phyloP scores from a whole-genome alignment of 2,888 invertebrate species.

The Xylocampa areola region DNA sequence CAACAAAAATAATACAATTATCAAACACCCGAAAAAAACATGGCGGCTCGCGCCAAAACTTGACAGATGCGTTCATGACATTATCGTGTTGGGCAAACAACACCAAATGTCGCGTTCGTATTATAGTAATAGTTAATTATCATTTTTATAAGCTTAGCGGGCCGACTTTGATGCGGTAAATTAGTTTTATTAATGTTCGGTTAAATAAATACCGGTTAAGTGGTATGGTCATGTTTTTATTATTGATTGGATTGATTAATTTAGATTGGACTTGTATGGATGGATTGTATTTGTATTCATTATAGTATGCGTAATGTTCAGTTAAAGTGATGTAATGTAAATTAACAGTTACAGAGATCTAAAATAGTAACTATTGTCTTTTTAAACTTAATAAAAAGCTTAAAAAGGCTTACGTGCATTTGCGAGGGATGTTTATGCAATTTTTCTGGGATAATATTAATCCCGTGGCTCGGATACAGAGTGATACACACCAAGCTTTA shows the following conservation, averaged over 20 bases:
- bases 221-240: constrained; percentile 38
- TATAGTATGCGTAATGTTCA: too few species aligned
- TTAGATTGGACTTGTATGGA: constrained; percentile 6
- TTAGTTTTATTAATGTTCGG: constrained; percentile 61
- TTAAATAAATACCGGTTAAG: constrained; percentile 48
- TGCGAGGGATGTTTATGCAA: too few species aligned
- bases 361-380: too few species aligned
- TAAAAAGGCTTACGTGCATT: too few species aligned
- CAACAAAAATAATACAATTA: constrained; percentile 55
- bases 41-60: constrained; percentile 59
- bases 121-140: constrained; percentile 84
- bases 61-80: constrained; percentile 79
- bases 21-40: constrained; percentile 52
- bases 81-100: constrained; percentile 84
- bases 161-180: constrained; percentile 66
- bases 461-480: too few species aligned
- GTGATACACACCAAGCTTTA: too few species aligned
- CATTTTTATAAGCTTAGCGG: constrained; percentile 83
- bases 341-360: too few species aligned
- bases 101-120: constrained; percentile 80
- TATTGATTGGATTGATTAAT: constrained; percentile 50
- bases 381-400: too few species aligned
- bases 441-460: too few species aligned
- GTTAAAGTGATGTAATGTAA: too few species aligned
- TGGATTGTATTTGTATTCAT: too few species aligned